These are phyloP conservation scores for Caenorhabditis auriculariae DNA, from an alignment of 2,888 invertebrate species.

Conservation along the genomic window DNA sequence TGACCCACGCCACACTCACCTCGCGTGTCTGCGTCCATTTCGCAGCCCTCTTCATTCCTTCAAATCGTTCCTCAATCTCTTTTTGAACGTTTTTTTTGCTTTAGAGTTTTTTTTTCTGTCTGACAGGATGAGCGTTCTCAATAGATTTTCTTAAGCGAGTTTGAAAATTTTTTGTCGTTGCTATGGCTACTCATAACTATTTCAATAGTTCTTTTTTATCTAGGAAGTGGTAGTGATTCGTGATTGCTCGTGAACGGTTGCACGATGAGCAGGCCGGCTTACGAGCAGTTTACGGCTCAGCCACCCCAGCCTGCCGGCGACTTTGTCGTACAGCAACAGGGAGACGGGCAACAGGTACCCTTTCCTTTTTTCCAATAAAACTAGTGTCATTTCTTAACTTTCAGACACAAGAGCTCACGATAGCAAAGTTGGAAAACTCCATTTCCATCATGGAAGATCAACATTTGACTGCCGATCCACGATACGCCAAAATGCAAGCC, in stretches of 20 bases:
- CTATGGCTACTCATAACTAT: too few species aligned
- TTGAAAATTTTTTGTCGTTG: too few species aligned
- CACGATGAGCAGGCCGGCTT: slow-evolving; percentile 27
- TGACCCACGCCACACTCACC: too few species aligned
- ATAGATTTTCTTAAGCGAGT: too few species aligned
- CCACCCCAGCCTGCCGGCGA: slow-evolving; percentile 39
- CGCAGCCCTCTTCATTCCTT: too few species aligned
- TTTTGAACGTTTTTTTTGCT: too few species aligned
- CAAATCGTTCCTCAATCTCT: too few species aligned
- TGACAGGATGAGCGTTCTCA: too few species aligned
- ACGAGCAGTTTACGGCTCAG: slow-evolving; percentile 42
- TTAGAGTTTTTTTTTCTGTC: too few species aligned
- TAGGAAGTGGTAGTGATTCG: neutral
- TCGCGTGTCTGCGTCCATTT: too few species aligned
- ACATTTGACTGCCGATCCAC: slow-evolving; percentile 46
- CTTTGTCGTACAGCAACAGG: slow-evolving; percentile 14
- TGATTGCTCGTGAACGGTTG: neutral
- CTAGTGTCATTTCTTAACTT: neutral
- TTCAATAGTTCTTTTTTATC: neutral
- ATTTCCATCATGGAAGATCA: slow-evolving; percentile 54
- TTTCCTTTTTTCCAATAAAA: neutral
- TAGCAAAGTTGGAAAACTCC: slow-evolving; percentile 53
- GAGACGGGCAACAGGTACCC: slow-evolving; percentile 8
- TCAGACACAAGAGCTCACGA: slow-evolving; percentile 42
- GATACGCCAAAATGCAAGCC: slow-evolving; percentile 40